phyloP scores from a whole-genome alignment of 2,888 invertebrate species.

The Aromia moschata region DNA sequence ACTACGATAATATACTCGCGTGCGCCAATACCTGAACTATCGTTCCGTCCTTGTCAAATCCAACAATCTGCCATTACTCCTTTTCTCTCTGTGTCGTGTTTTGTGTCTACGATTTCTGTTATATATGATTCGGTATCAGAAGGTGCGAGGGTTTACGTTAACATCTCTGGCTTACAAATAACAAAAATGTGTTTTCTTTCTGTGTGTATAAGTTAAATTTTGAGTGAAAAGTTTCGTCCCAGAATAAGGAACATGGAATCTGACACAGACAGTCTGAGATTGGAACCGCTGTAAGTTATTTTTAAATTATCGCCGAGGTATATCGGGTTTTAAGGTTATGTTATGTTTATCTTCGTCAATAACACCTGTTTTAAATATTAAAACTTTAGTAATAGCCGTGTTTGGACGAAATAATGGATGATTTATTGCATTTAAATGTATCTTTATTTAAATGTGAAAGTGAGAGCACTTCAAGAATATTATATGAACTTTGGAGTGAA shows the following conservation, averaged over 20 bases:
- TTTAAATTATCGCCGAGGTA: conserved; percentile 1
- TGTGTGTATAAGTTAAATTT: conserved; percentile 6
- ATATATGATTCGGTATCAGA: background rate
- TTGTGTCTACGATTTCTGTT: background rate
- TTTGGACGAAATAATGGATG: too few relatives aligned
- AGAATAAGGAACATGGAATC: conserved; percentile 9
- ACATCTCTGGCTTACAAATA: background rate
- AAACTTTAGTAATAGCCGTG: background rate
- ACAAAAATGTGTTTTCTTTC: conserved; percentile 5
- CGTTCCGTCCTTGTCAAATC: background rate
- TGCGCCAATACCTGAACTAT: background rate
- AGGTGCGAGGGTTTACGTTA: background rate
- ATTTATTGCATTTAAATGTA: too few relatives aligned
- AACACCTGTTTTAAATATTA: conserved; percentile 15
- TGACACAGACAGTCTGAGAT: conserved; percentile 10
- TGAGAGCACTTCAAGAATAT: too few relatives aligned
- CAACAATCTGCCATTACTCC: background rate
- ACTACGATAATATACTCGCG: too few relatives aligned
- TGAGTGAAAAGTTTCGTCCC: background rate
- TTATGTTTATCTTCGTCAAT: conserved; percentile 15
- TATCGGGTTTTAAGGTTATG: conserved; percentile 7
- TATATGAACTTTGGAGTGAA: background rate
- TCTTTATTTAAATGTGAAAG: too few relatives aligned
- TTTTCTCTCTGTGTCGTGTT: background rate
- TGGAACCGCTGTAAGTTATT: conserved; percentile 23